Percentiles rank a stretch among this genome's conserved stretches.
phyloP scores from a whole-genome alignment of 23 tunicate species.

The Styela clava region DNA sequence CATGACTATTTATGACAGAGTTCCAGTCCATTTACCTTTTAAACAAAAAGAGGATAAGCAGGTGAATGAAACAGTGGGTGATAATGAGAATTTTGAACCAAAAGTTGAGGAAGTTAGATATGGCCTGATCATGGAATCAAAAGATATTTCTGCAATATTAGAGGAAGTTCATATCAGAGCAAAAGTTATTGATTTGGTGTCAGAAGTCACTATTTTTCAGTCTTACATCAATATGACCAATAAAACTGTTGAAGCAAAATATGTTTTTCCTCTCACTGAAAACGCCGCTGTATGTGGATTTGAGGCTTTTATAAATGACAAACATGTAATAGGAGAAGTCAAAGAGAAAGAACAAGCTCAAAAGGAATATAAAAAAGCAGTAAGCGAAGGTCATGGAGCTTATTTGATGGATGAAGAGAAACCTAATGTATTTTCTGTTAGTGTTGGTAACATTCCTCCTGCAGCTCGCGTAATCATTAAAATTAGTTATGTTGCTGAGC shows the following conservation, averaged over 20 bases:
- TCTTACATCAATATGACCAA: conserved; percentile 43
- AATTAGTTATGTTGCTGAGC: conserved; percentile 70
- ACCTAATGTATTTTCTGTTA: conserved; percentile 69
- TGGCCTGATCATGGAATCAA: background rate
- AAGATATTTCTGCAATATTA: conserved; percentile 33
- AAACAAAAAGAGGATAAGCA: background rate
- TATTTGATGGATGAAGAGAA: conserved; percentile 91
- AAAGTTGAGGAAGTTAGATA: background rate
- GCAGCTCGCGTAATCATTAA: conserved; percentile 58
- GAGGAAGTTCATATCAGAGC: conserved; percentile 75
- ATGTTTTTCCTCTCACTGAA: conserved; percentile 74
- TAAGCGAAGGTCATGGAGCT: conserved; percentile 85
- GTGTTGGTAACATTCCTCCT: conserved; percentile 82
- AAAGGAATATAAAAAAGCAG: conserved; percentile 66
- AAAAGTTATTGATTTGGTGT: conserved; percentile 62
- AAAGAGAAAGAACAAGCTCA: conserved; percentile 77
- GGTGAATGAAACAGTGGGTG: too few species aligned
- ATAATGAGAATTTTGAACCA: background rate
- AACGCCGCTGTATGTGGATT: conserved; percentile 86
- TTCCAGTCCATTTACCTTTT: background rate
- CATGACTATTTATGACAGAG: background rate
- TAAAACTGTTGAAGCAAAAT: conserved; percentile 62
- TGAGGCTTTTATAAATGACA: conserved; percentile 84
- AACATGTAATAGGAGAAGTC: conserved; percentile 85
- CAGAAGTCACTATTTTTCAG: conserved; percentile 60